phyloP scores from a whole-genome alignment of 2,797 vertebrate species.

The Vultur gryphus region DNA sequence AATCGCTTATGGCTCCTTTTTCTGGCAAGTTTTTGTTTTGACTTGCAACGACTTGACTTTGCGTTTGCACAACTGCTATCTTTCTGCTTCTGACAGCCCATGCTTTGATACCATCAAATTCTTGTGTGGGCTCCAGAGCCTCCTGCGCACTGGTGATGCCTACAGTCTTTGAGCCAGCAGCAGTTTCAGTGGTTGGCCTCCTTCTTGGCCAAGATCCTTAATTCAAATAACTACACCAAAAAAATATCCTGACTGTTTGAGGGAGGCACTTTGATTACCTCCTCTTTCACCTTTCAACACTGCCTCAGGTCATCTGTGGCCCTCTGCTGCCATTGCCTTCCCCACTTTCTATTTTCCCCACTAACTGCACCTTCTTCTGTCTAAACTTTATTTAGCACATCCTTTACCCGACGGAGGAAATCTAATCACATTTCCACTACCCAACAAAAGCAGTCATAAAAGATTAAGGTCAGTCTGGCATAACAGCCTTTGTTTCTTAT shows the following conservation, averaged over 20 bases:
- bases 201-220: background rate
- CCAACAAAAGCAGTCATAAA: background rate
- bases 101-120: background rate
- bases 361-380: background rate
- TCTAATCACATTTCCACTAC: background rate
- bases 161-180: background rate
- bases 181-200: background rate
- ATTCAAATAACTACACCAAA: background rate
- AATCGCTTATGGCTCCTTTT: background rate
- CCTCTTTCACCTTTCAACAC: background rate
- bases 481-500: background rate
- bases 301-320: background rate
- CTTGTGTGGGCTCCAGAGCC: background rate
- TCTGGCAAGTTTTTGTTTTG: background rate
- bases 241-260: background rate
- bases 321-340: background rate
- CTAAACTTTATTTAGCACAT: background rate
- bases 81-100: background rate
- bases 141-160: rapidly evolving
- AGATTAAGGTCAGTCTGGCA: background rate
- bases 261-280: background rate
- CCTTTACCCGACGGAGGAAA: background rate
- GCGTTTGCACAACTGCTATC: background rate
- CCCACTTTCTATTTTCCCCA: background rate
- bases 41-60: background rate